A percentile compares a stretch with the other conserved stretches of the same genome.
phyloP scores from a whole-genome alignment of 2,113 vertebrate species.

The Rhegmatorhina hoffmannsi region DNA sequence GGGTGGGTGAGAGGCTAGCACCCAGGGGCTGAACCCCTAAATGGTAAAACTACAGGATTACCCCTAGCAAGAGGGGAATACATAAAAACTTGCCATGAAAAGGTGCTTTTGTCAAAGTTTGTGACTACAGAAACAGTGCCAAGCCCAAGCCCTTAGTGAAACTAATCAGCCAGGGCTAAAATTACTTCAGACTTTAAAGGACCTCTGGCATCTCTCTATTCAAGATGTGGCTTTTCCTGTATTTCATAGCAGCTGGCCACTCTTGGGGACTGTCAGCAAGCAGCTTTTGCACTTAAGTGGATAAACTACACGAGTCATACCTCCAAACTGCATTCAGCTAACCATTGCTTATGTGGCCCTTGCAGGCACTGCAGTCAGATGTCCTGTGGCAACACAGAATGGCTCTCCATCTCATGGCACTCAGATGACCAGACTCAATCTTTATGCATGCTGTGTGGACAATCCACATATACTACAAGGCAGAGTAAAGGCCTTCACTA shows the following conservation, averaged over 20 bases:
- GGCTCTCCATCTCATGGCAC: not conserved
- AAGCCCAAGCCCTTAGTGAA: not conserved
- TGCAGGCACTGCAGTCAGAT: not conserved
- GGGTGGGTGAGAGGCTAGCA: not conserved
- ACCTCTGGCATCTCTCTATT: not conserved
- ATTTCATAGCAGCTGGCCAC: not conserved
- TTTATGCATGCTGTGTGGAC: not conserved
- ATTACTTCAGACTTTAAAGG: not conserved
- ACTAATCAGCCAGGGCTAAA: not conserved
- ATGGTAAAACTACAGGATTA: not conserved
- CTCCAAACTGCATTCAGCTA: not conserved
- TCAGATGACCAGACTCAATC: not conserved
- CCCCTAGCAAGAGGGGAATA: not conserved
- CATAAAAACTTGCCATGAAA: not conserved
- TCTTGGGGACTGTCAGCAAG: not conserved
- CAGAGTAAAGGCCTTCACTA: not conserved
- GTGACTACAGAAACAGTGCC: not conserved
- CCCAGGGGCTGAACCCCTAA: not conserved
- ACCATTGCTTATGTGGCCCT: accelerated
- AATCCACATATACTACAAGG: not conserved
- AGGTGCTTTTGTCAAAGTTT: not conserved
- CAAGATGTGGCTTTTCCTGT: not conserved
- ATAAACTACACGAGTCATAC: not conserved
- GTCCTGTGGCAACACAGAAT: not conserved
- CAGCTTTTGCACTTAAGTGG: not conserved